These are phyloP conservation scores for Tachina fera DNA, from an alignment of 2,888 invertebrate species.

Conservation along the genomic window DNA sequence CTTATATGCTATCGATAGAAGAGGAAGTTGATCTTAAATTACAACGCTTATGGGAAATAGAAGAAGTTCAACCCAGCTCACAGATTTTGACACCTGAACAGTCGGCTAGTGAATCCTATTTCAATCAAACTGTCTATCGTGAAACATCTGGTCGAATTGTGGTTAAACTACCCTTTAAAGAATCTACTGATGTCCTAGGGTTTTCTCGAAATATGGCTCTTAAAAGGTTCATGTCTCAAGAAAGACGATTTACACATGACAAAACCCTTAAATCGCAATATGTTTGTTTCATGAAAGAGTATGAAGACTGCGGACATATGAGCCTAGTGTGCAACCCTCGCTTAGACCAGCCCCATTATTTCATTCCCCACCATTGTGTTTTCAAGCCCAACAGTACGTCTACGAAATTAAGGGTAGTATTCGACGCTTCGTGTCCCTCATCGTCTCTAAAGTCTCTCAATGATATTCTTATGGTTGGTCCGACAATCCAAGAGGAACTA, in stretches of 20 bases:
- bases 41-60: background rate
- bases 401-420: too few species aligned
- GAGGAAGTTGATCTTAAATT: too few species aligned
- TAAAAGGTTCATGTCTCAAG: constrained; percentile 38
- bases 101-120: constrained; percentile 47
- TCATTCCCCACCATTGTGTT: too few species aligned
- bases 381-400: too few species aligned
- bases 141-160: constrained; percentile 50
- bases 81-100: constrained; percentile 19
- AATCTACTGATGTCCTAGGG: constrained; percentile 24
- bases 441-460: too few species aligned
- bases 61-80: constrained; percentile 6
- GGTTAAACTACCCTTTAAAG: constrained; percentile 56
- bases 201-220: constrained; percentile 36
- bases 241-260: constrained; percentile 33
- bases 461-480: too few species aligned
- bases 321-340: too few species aligned
- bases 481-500: too few species aligned
- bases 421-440: too few species aligned
- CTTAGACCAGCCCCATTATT: too few species aligned
- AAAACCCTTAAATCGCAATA: constrained; percentile 8
- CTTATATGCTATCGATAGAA: constrained; percentile 10
- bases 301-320: constrained; percentile 7
- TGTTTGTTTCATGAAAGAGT: constrained; percentile 55
- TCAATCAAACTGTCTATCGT: constrained; percentile 27